A percentile compares a stretch with the other conserved stretches of the same genome.
phyloP scores from a whole-genome alignment of 2,113 vertebrate genomes.

The Natator depressus region DNA sequence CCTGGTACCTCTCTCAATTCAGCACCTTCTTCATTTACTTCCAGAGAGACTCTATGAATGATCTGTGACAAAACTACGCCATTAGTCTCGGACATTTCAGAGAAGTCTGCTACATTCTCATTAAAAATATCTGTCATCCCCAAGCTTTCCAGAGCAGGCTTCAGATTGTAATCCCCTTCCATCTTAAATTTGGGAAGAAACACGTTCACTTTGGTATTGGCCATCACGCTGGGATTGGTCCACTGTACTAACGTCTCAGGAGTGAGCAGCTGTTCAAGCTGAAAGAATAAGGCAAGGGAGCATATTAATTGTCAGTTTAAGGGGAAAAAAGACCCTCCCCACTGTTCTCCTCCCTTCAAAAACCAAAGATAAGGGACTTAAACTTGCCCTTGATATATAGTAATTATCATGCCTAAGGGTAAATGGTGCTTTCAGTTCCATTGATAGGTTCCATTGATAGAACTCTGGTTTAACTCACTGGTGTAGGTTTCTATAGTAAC shows the following conservation, averaged over 20 bases:
- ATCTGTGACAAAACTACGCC: slow-evolving; percentile 78
- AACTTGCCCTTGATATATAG: background rate
- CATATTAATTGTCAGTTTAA: background rate
- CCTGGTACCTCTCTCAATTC: slow-evolving; percentile 82
- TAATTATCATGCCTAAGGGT: background rate
- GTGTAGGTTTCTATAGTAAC: background rate
- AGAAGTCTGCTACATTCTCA: slow-evolving; percentile 79
- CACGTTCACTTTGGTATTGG: slow-evolving; percentile 83
- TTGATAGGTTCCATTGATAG: background rate
- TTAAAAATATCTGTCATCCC: slow-evolving; percentile 79
- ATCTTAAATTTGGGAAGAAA: slow-evolving; percentile 84
- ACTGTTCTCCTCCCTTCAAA: background rate
- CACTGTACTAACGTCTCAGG: slow-evolving; percentile 76
- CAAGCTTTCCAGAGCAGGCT: slow-evolving; percentile 76
- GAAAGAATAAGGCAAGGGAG: slow-evolving; percentile 15
- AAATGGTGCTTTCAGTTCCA: background rate
- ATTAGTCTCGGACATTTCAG: slow-evolving; percentile 82
- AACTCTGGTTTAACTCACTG: background rate
- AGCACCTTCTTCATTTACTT: slow-evolving; percentile 81
- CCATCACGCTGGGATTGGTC: slow-evolving; percentile 85
- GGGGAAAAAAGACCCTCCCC: background rate
- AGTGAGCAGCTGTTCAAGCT: slow-evolving; percentile 83
- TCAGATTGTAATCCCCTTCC: slow-evolving; percentile 75
- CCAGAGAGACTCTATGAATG: slow-evolving; percentile 78
- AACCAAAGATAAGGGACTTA: background rate